phyloP scores from a whole-genome alignment of 1,140 invertebrate species.

The Cydia splendana region DNA sequence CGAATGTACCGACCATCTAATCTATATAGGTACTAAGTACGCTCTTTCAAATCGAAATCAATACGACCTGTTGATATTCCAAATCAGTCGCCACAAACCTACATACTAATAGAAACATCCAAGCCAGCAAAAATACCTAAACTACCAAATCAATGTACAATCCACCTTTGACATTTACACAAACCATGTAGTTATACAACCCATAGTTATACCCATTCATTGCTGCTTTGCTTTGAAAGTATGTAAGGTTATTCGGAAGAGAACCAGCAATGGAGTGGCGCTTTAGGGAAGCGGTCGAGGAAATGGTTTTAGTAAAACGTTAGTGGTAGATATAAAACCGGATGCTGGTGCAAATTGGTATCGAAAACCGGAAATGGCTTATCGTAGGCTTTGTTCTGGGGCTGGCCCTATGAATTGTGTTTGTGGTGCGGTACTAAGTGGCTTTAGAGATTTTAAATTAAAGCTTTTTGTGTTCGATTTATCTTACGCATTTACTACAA shows the following conservation, averaged over 20 bases:
- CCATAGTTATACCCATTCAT: neutral
- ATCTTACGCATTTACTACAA: too few species aligned
- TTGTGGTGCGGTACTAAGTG: conserved; percentile 14
- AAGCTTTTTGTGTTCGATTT: too few species aligned
- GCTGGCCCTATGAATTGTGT: conserved; percentile 24
- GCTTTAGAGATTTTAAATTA: neutral
- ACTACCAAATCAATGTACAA: conserved; percentile 20
- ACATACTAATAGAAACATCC: neutral
- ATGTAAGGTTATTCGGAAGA: neutral
- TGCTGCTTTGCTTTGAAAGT: neutral
- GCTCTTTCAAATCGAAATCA: neutral
- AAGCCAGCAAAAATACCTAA: conserved; percentile 3
- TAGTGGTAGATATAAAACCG: conserved; percentile 39
- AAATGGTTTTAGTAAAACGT: neutral
- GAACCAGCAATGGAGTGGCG: neutral
- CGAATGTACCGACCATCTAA: too few species aligned
- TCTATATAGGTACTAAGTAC: too few species aligned
- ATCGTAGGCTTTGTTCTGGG: conserved; percentile 46
- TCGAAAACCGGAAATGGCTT: conserved; percentile 52
- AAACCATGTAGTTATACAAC: neutral
- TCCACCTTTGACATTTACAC: conserved; percentile 14
- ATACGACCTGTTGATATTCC: neutral
- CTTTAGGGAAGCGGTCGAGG: neutral
- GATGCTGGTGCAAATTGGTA: conserved; percentile 52
- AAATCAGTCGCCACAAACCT: neutral